phyloP scores from a whole-genome alignment of 2,113 vertebrate species.

The Deroptyus accipitrinus region DNA sequence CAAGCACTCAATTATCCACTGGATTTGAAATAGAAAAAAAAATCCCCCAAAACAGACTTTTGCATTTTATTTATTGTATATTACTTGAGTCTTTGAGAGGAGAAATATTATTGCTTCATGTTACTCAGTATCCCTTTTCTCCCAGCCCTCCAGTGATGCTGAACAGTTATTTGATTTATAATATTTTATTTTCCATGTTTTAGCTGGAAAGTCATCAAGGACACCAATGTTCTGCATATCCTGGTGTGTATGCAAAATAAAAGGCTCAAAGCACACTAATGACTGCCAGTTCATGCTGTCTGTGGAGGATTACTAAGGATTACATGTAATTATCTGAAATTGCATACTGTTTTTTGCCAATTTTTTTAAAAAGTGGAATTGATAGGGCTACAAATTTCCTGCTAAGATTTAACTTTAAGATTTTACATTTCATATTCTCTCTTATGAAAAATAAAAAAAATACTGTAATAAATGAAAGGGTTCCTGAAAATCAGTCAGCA shows the following conservation, averaged over 20 bases:
- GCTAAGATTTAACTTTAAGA: background rate
- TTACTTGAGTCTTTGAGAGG: background rate
- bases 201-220: conserved; percentile 4
- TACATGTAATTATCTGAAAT: conserved; percentile 72
- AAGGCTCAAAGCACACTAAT: conserved; percentile 37
- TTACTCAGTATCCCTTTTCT: background rate
- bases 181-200: conserved; percentile 15
- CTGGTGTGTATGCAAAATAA: conserved; percentile 32
- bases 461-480: background rate
- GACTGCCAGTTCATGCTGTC: conserved; percentile 35
- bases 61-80: background rate
- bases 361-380: conserved; percentile 22
- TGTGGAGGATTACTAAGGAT: conserved; percentile 60
- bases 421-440: background rate
- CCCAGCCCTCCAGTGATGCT: background rate
- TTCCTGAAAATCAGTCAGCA: background rate
- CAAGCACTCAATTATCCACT: background rate
- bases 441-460: background rate
- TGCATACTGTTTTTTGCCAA: conserved; percentile 29
- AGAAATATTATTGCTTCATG: background rate
- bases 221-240: background rate
- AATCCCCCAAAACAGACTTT: background rate
- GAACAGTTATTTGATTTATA: background rate
- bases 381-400: conserved; percentile 42
- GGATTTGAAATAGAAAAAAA: background rate